Percentiles rank a stretch among this genome's conserved stretches.
Conservation (phyloP, 2,113 vertebrate genomes). For the Dasyurus viverrinus region DNA sequence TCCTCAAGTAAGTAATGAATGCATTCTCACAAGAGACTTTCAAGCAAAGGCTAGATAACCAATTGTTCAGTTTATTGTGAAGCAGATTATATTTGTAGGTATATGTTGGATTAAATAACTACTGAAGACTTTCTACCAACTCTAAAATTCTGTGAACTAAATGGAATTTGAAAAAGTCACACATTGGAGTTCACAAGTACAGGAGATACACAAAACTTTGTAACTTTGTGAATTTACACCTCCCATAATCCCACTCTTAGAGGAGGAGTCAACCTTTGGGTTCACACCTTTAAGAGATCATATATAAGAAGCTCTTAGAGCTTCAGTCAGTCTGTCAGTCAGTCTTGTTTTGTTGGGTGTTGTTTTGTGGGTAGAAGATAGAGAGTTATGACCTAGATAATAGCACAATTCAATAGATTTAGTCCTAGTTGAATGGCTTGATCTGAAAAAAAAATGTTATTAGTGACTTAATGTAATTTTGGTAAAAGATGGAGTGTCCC, state of each 20-base stretch:
- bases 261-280: too few relatives aligned
- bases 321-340: too few relatives aligned
- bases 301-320: too few relatives aligned
- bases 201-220: too few relatives aligned
- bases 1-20: neutral
- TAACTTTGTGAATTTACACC: too few relatives aligned
- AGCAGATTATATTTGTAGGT: neutral
- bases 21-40: neutral
- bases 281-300: too few relatives aligned
- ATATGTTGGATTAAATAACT: neutral
- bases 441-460: neutral
- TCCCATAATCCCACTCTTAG: too few relatives aligned
- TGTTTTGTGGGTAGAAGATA: neutral
- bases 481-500: neutral
- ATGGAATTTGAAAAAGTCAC: neutral
- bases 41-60: neutral
- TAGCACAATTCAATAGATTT: neutral
- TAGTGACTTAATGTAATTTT: neutral
- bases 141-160: neutral
- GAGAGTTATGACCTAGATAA: neutral
- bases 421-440: neutral
- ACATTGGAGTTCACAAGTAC: too few relatives aligned
- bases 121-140: neutral
- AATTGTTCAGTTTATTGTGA: neutral
- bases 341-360: too few relatives aligned